These are phyloP conservation scores for Alentia gelatinosa DNA, from an alignment of 2,888 invertebrate species.

Conservation along the genomic window DNA sequence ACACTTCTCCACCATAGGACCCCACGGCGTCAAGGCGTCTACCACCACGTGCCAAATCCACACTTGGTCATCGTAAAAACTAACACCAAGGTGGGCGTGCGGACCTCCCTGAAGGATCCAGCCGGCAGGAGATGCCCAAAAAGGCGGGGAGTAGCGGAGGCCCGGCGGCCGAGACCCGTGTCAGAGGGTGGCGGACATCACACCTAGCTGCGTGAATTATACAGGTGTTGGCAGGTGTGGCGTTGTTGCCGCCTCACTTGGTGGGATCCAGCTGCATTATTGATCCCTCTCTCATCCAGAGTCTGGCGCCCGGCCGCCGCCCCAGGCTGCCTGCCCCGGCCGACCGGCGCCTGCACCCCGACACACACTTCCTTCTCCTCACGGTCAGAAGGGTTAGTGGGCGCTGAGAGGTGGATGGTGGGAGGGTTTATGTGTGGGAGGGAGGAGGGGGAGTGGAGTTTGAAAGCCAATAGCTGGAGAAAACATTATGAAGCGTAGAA, in stretches of 20 bases:
- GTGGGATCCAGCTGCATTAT: not conserved
- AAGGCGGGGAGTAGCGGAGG: not conserved
- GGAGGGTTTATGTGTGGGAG: too few relatives aligned
- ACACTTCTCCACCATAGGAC: too few relatives aligned
- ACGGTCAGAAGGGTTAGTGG: too few relatives aligned
- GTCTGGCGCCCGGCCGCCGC: not conserved
- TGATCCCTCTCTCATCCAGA: not conserved
- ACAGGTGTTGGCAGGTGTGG: slow-evolving; percentile 18
- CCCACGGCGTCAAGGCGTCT: not conserved
- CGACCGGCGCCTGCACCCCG: not conserved
- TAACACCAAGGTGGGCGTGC: too few relatives aligned
- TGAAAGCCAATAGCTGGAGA: too few relatives aligned
- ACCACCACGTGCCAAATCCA: not conserved
- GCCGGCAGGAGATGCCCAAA: not conserved
- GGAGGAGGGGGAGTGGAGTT: too few relatives aligned
- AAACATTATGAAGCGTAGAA: too few relatives aligned
- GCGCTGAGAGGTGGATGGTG: too few relatives aligned
- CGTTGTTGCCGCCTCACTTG: slow-evolving; percentile 38
- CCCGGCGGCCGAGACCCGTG: not conserved
- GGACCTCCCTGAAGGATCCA: too few relatives aligned
- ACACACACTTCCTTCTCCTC: not conserved
- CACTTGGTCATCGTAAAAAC: not conserved
- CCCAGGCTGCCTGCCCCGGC: not conserved
- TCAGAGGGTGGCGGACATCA: not conserved
- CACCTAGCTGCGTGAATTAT: slow-evolving; percentile 41